Percentiles rank a stretch among this genome's conserved stretches.
Evolutionary conservation across 2,888 invertebrate species (phyloP).

Genomic region (Microplitis deprimator): DNA sequence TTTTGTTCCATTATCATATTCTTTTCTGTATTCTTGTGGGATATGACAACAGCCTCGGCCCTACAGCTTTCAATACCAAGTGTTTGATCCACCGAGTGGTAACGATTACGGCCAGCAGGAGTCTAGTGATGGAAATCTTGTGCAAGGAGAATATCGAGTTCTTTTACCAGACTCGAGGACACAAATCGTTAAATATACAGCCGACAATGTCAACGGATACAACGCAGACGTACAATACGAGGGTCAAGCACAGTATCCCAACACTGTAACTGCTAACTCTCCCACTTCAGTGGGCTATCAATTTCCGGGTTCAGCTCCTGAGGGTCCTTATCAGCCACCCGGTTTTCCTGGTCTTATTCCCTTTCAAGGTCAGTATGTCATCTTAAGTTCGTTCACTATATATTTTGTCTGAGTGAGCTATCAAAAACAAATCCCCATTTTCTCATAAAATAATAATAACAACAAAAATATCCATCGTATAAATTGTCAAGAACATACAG

Average conservation of each 20-base stretch:
- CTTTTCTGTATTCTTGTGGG: constrained; percentile 32
- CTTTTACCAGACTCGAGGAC: constrained; percentile 88
- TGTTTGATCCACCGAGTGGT: constrained; percentile 83
- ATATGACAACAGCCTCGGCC: constrained; percentile 72
- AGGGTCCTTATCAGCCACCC: constrained; percentile 30
- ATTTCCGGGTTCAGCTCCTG: constrained; percentile 28
- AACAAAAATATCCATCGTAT: too few relatives aligned
- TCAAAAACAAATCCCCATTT: constrained; percentile 1
- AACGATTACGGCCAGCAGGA: constrained; percentile 89
- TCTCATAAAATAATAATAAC: background rate
- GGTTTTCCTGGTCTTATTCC: constrained; percentile 38
- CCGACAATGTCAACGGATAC: constrained; percentile 90
- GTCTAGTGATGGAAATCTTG: constrained; percentile 87
- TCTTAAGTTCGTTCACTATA: background rate
- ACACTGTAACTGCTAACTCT: background rate
- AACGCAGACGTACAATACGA: constrained; percentile 84
- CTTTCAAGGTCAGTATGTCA: constrained; percentile 49
- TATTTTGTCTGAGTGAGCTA: background rate
- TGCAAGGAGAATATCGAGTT: constrained; percentile 87
- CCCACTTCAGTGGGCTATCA: constrained; percentile 30
- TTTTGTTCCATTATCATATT: constrained; percentile 24
- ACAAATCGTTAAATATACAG: constrained; percentile 87
- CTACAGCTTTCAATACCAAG: constrained; percentile 89
- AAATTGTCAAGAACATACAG: too few relatives aligned
- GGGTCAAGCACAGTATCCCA: constrained; percentile 69